Evolutionary conservation across 2,113 vertebrate species (phyloP), one percentile per base, ranked within the genome.

Genomic region (Misgurnus anguillicaudatus): DNA sequence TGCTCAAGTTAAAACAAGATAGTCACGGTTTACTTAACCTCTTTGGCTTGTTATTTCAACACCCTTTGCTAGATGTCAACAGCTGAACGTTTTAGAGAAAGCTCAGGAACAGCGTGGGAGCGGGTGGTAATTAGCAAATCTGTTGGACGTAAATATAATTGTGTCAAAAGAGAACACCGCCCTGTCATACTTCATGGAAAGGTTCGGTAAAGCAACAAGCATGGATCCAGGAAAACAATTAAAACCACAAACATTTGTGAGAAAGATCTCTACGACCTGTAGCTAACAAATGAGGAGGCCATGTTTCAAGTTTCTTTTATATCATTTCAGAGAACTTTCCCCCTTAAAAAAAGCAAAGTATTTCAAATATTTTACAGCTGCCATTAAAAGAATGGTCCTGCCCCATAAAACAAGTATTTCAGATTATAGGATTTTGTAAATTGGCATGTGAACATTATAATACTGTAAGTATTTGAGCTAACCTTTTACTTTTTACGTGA

Each of bases 171-270:
- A 60, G 55, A 16, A 74, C 57, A 24, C 71, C 71, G 4, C 57
- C 4, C 55, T 19, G 4, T 78, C 38, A 38, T 78, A 31, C 55
- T 69, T 55, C 65, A 57, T 78, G 77, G 77, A 76, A 79, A 80
- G 85, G 80, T 14, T 69, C 45, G 21, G 41, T 41, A 60, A 73
- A 78, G 75, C 63, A 74, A 45, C 39, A 58, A 39, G 55, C 65
- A 60, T 19, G 39, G 39, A 71, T 84, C 78, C 84, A 88, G 75
- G 63, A 87, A 83, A 83, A 48, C 48, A 71, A 84, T 85, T 86
- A 84, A 81, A 78, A 79, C 48, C 45, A 83, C 80, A 84, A 80
- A 45, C 67, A 61, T 70, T 55, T 74, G 80, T 79, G 69, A 84
- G 82, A 86, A 81, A 80, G 61, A 81, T 66, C 67, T 83, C 87